Conservation (phyloP, 2,797 vertebrate species). For the Propithecus perrieri region DNA sequence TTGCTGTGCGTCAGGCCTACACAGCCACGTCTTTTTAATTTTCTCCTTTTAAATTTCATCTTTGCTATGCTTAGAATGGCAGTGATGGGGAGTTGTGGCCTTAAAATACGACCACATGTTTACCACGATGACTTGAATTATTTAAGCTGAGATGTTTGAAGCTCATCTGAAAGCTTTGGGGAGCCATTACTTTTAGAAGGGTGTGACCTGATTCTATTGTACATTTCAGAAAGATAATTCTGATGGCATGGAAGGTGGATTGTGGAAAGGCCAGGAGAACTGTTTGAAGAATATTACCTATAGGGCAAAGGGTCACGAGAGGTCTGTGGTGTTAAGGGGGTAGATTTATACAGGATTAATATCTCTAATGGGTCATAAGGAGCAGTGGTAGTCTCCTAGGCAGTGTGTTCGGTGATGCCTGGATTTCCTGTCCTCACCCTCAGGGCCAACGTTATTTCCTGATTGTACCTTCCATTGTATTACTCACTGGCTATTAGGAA, state of each 20-base stretch:
- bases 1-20: not conserved
- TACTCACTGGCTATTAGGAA: not conserved
- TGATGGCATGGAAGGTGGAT: not conserved
- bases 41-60: not conserved
- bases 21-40: not conserved
- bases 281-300: not conserved
- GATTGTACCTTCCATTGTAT: not conserved
- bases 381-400: not conserved
- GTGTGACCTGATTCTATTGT: not conserved
- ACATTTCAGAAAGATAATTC: not conserved
- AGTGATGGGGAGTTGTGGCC: not conserved
- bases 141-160: not conserved
- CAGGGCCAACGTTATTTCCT: not conserved
- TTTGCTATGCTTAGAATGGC: not conserved
- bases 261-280: not conserved
- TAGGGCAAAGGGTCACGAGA: not conserved
- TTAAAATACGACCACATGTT: not conserved
- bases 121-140: not conserved
- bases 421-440: not conserved
- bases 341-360: not conserved
- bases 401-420: not conserved
- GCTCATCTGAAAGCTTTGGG: not conserved
- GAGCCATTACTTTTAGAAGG: not conserved
- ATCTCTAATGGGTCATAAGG: not conserved
- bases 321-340: fast-evolving